Evolutionary conservation across 2,888 invertebrate genomes (phyloP).

Genomic region (Pristionchus exspectatus): DNA sequence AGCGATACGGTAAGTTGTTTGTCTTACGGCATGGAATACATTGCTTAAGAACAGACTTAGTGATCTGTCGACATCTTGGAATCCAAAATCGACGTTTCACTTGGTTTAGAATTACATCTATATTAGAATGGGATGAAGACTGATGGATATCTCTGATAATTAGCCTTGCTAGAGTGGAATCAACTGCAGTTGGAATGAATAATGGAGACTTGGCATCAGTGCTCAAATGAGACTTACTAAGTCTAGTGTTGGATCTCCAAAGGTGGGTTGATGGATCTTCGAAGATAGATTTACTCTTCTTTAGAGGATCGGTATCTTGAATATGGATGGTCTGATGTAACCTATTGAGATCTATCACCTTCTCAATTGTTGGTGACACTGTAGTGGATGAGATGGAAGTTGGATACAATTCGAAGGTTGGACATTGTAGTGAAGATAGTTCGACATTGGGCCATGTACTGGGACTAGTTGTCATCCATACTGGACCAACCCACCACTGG

Average conservation of each 20-base stretch:
- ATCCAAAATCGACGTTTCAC: background rate
- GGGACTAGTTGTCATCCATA: background rate
- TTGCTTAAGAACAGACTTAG: background rate
- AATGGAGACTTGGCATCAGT: background rate
- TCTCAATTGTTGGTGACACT: background rate
- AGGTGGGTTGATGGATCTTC: background rate
- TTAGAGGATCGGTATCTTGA: background rate
- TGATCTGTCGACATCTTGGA: background rate
- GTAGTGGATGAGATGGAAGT: background rate
- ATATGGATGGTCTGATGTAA: background rate
- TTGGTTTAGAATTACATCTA: background rate
- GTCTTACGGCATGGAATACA: background rate
- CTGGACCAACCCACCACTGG: constrained; percentile 27
- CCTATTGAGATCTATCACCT: background rate
- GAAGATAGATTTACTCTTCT: background rate
- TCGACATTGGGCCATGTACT: background rate
- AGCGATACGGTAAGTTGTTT: background rate
- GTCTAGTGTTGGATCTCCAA: background rate
- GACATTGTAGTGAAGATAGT: background rate
- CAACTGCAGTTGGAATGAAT: too few relatives aligned
- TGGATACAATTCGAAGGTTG: background rate
- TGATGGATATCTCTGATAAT: background rate
- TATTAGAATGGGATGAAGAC: background rate
- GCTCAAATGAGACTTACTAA: background rate
- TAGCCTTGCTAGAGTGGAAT: background rate